Conservation (phyloP, 2,888 invertebrate species). For the Ischnus inquisitorius region DNA sequence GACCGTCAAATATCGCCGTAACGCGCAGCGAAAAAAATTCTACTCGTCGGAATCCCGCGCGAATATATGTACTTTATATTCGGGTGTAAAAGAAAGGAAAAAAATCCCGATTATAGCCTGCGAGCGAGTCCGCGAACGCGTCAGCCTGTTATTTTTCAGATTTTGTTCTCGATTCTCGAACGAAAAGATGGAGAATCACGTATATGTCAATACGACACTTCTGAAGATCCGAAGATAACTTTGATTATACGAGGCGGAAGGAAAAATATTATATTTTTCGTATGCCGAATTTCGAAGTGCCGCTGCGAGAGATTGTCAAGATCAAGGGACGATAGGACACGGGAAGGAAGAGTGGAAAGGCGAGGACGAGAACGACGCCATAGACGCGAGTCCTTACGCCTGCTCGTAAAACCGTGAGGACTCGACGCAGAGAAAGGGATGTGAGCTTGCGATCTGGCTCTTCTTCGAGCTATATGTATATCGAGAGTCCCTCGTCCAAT, state of each 20-base stretch:
- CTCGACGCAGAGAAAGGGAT: constrained; percentile 66
- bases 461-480: constrained; percentile 37
- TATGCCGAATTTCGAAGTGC: constrained; percentile 5
- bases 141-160: constrained; percentile 18
- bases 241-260: constrained; percentile 42
- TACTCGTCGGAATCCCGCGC: not conserved
- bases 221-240: not conserved
- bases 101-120: constrained; percentile 14
- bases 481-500: constrained; percentile 80
- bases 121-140: not conserved
- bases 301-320: constrained; percentile 9
- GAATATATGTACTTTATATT: not conserved
- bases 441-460: constrained; percentile 47
- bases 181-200: not conserved
- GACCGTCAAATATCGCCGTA: constrained; percentile 29
- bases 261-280: constrained; percentile 36
- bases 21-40: not conserved
- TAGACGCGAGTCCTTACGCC: constrained; percentile 48
- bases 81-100: not conserved
- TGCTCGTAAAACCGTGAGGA: constrained; percentile 68
- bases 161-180: not conserved
- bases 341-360: not conserved
- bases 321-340: constrained; percentile 1
- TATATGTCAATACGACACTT: not conserved
- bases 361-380: constrained; percentile 41